Conservation (phyloP, 2,113 vertebrate genomes). For the Tapirus terrestris region DNA sequence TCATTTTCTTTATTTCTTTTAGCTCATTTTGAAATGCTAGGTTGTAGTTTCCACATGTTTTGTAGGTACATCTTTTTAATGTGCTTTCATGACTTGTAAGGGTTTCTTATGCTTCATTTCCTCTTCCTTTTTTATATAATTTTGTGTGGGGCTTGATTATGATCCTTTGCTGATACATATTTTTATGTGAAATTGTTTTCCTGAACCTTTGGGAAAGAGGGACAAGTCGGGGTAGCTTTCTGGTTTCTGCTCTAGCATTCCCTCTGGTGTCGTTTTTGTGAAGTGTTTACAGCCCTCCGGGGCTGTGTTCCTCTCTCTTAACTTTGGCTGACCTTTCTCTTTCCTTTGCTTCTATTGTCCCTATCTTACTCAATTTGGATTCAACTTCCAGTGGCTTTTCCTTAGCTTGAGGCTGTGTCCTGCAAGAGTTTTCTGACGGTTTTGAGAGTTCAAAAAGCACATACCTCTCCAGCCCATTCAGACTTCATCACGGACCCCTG, state of each 20-base stretch:
- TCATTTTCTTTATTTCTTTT: neutral
- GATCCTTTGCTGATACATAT: neutral
- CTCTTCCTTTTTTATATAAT: neutral
- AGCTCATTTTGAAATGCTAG: neutral
- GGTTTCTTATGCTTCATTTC: neutral
- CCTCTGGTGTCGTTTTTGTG: neutral
- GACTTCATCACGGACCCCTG: neutral
- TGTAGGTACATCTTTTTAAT: neutral
- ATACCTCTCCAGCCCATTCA: neutral
- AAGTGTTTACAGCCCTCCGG: neutral
- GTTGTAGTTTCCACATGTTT: neutral
- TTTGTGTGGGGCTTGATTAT: neutral
- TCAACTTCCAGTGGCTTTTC: neutral
- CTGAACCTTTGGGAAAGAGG: neutral
- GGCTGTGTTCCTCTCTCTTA: neutral
- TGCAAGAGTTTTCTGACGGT: neutral
- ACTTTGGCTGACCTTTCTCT: neutral
- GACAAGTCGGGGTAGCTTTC: neutral
- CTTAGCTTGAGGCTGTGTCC: neutral
- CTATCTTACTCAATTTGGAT: neutral
- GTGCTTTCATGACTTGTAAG: neutral
- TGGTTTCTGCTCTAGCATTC: neutral
- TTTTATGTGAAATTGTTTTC: neutral
- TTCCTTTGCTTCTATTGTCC: neutral
- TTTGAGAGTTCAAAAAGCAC: neutral